phyloP scores from a whole-genome alignment of 2,113 vertebrate species.

The Apeltes quadracus region DNA sequence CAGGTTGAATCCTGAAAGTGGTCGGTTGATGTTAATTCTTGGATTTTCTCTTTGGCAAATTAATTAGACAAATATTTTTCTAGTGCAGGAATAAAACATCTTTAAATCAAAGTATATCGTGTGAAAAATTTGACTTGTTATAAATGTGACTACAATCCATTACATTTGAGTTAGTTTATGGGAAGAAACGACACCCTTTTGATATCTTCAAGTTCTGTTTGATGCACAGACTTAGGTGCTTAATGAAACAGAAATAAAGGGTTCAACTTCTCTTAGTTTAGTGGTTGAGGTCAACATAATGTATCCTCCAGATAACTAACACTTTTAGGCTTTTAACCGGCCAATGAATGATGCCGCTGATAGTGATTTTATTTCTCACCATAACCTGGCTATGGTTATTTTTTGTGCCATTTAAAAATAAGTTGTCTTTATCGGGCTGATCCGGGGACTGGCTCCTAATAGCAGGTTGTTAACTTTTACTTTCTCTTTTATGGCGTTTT shows the following conservation, averaged over 20 bases:
- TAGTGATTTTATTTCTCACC: constrained; percentile 5
- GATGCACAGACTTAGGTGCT: constrained; percentile 16
- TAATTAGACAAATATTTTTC: constrained; percentile 23
- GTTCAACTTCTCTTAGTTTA: constrained; percentile 26
- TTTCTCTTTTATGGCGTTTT: constrained; percentile 32
- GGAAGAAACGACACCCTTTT: not conserved
- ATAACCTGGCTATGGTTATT: not conserved
- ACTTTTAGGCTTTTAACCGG: constrained; percentile 9
- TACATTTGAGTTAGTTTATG: constrained; percentile 5
- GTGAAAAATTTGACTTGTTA: constrained; percentile 20
- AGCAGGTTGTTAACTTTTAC: constrained; percentile 39
- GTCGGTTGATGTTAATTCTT: constrained; percentile 13
- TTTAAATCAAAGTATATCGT: constrained; percentile 6
- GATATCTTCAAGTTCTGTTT: constrained; percentile 2
- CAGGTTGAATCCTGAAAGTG: constrained; percentile 40
- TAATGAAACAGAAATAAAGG: constrained; percentile 11
- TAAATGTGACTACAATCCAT: constrained; percentile 7
- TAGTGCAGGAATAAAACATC: constrained; percentile 6
- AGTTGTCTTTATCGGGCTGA: constrained; percentile 17
- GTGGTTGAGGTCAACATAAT: constrained; percentile 11
- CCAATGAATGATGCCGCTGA: constrained; percentile 21
- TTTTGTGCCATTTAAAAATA: constrained; percentile 39
- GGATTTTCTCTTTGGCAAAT: constrained; percentile 13
- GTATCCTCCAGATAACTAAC: constrained; percentile 39
- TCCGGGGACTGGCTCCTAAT: constrained; percentile 69